Evolutionary conservation across 2,113 vertebrate species (phyloP).

Genomic region (Pipa parva): DNA sequence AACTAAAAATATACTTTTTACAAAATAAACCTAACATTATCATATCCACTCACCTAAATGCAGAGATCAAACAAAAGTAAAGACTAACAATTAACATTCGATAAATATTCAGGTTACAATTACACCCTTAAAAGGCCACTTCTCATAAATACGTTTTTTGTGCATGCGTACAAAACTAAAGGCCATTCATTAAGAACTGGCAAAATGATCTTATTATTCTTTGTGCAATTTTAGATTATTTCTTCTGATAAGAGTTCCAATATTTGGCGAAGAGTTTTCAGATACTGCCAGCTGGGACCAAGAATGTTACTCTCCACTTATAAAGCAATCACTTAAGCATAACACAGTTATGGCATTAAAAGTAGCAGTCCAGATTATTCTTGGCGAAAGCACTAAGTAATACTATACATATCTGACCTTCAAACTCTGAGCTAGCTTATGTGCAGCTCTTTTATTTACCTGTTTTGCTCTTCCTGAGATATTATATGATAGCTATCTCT

Average conservation of each 20-base stretch:
- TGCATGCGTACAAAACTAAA: slow-evolving; percentile 16
- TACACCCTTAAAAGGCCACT: background rate
- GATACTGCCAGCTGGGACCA: slow-evolving; percentile 33
- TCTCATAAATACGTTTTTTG: slow-evolving; percentile 27
- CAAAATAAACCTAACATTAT: too few species aligned
- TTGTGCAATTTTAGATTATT: slow-evolving; percentile 35
- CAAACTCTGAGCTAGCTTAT: slow-evolving; percentile 14
- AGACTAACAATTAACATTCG: background rate
- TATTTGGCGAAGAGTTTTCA: slow-evolving; percentile 39
- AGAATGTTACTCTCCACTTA: slow-evolving; percentile 35
- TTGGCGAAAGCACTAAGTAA: slow-evolving; percentile 27
- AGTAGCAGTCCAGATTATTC: slow-evolving; percentile 29
- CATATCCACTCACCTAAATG: too few species aligned
- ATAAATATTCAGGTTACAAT: slow-evolving; percentile 4
- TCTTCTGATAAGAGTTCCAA: slow-evolving; percentile 35
- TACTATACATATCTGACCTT: slow-evolving; percentile 30
- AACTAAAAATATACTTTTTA: too few species aligned
- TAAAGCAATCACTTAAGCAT: slow-evolving; percentile 41
- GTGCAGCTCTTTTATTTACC: slow-evolving; percentile 3
- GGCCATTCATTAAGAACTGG: slow-evolving; percentile 30
- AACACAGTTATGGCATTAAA: slow-evolving; percentile 39
- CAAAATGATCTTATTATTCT: slow-evolving; percentile 30
- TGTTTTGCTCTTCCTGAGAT: background rate
- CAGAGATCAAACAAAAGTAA: too few species aligned
- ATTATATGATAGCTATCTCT: background rate